Conservation (phyloP, 2,113 vertebrate genomes). For the Mus spicilegus region DNA sequence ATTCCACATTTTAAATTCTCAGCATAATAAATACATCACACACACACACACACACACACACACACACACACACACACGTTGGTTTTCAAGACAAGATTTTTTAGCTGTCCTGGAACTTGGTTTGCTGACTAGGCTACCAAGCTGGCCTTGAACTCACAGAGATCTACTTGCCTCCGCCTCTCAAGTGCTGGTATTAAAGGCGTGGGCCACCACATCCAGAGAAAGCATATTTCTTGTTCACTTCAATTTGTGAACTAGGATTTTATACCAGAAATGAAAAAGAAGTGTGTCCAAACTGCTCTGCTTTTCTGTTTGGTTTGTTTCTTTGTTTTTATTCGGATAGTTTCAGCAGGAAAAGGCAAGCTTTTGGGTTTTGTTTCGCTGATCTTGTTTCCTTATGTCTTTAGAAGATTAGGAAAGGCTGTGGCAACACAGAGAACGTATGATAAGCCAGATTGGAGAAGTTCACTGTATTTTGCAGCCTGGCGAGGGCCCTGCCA, state of each 20-base stretch:
- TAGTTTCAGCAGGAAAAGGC: neutral
- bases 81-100: neutral
- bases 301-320: neutral
- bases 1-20: constrained; percentile 1
- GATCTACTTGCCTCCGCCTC: neutral
- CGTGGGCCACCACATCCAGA: neutral
- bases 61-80: neutral
- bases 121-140: neutral
- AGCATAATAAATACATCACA: neutral
- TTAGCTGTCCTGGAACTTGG: neutral
- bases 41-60: neutral
- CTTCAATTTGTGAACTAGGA: neutral
- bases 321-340: neutral
- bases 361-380: constrained; percentile 5
- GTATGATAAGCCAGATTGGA: neutral
- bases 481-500: too few species aligned
- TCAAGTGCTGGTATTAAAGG: neutral
- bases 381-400: neutral
- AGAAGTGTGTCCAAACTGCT: neutral
- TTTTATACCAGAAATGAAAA: neutral
- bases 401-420: constrained; percentile 31
- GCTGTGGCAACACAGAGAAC: neutral
- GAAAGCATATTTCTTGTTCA: neutral
- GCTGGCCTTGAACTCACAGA: neutral
- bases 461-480: neutral